Evolutionary conservation across 1,140 invertebrate species (phyloP).

Genomic region (Centruroides sculpturatus): DNA sequence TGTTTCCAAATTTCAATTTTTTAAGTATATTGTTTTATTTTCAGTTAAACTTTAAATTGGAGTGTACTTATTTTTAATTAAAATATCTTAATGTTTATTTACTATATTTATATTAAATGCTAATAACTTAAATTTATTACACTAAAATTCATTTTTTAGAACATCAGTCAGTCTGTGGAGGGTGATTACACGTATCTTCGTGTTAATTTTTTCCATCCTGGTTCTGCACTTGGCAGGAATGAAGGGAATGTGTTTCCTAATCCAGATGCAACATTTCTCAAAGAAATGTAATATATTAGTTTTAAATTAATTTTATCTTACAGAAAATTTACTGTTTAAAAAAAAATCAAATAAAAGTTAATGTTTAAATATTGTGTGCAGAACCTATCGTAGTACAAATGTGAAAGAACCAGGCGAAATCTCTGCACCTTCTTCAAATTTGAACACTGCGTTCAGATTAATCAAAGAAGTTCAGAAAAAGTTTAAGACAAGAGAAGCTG

Average conservation of each 20-base stretch:
- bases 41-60: too few relatives aligned
- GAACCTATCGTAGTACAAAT: slow-evolving; percentile 96
- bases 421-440: slow-evolving; percentile 82
- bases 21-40: too few relatives aligned
- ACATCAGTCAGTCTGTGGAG: slow-evolving; percentile 94
- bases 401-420: slow-evolving; percentile 95
- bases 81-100: too few relatives aligned
- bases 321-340: background rate
- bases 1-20: too few relatives aligned
- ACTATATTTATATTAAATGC: too few relatives aligned
- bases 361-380: slow-evolving; percentile 27
- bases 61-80: too few relatives aligned
- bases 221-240: slow-evolving; percentile 82
- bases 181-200: slow-evolving; percentile 98
- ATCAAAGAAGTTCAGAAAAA: slow-evolving; percentile 99
- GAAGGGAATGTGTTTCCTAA: slow-evolving; percentile 79
- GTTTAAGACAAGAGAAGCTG: slow-evolving; percentile 93
- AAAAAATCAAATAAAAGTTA: background rate
- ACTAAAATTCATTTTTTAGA: slow-evolving; percentile 31
- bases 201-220: slow-evolving; percentile 98
- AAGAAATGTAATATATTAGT: slow-evolving; percentile 65
- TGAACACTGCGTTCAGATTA: slow-evolving; percentile 89
- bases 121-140: background rate
- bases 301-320: slow-evolving; percentile 24
- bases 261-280: slow-evolving; percentile 90